Evolutionary conservation across 2,797 vertebrate genomes (phyloP).

Genomic region (Liasis olivaceus): DNA sequence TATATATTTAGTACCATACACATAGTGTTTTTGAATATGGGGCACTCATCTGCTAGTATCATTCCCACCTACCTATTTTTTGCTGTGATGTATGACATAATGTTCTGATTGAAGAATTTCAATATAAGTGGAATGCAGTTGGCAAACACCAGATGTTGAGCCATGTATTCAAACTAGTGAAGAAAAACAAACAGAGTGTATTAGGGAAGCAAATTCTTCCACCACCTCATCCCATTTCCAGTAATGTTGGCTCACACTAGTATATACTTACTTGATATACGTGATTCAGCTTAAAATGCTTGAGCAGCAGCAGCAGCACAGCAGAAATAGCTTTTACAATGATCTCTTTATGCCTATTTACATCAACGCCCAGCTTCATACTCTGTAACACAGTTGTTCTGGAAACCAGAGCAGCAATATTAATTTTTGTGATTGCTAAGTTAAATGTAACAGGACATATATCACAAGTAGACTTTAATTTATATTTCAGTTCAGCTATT

Average conservation of each 20-base stretch:
- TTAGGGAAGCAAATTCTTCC: background rate
- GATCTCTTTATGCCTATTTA: conserved; percentile 98
- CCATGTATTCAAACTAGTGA: conserved; percentile 96
- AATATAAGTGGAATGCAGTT: conserved; percentile 98
- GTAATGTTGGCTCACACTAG: fast-evolving
- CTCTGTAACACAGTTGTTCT: conserved; percentile 97
- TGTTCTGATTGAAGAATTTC: conserved; percentile 99
- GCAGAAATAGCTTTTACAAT: conserved; percentile 98
- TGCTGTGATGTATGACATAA: conserved; percentile 99
- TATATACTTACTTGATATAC: conserved; percentile 87
- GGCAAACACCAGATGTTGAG: conserved; percentile 97
- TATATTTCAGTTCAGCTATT: background rate
- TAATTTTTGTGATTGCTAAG: background rate
- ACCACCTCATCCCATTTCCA: background rate
- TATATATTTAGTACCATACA: background rate
- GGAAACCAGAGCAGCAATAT: conserved; percentile 21
- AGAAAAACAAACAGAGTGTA: conserved; percentile 13
- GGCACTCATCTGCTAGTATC: background rate
- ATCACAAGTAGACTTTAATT: background rate
- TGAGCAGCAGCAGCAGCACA: conserved; percentile 91
- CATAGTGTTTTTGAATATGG: background rate
- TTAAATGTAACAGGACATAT: background rate
- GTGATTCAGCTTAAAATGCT: conserved; percentile 99
- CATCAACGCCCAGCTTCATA: conserved; percentile 99
- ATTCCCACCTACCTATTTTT: conserved; percentile 87